phyloP scores from a whole-genome alignment of 2,113 vertebrate species.

The Oreamnos americanus region DNA sequence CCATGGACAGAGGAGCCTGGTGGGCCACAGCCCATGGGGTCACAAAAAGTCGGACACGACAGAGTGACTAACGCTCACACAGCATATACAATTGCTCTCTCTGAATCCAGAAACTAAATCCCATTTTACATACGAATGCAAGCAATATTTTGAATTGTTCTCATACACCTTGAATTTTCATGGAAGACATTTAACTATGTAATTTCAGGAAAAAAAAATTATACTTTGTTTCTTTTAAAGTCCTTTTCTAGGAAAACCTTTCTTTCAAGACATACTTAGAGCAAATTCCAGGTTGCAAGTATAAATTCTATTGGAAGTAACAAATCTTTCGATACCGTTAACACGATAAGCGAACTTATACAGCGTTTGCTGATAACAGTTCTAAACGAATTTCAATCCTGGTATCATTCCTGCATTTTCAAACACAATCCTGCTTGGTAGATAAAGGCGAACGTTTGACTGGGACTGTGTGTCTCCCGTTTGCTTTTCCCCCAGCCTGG shows the following conservation, averaged over 20 bases:
- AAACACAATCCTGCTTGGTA: neutral
- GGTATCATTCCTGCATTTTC: neutral
- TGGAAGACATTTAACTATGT: neutral
- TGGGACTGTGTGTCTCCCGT: neutral
- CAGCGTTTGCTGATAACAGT: neutral
- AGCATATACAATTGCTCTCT: neutral
- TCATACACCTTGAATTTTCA: neutral
- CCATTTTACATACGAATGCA: too few species aligned
- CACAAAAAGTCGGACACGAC: neutral
- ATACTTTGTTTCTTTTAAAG: neutral
- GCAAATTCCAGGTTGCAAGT: neutral
- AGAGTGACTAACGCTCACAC: fast-evolving
- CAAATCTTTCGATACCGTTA: fast-evolving
- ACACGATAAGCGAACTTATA: neutral
- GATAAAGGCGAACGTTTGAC: neutral
- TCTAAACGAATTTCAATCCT: neutral
- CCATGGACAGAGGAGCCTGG: neutral
- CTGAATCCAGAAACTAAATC: neutral
- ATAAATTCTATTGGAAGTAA: neutral
- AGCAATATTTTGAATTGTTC: neutral
- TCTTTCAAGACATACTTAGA: neutral
- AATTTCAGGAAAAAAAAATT: neutral
- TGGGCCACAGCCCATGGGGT: neutral
- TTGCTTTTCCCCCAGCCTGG: neutral
- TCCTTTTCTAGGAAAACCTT: neutral